Conservation (phyloP, 1,140 invertebrate species). For the Acromyrmex echinatior region DNA sequence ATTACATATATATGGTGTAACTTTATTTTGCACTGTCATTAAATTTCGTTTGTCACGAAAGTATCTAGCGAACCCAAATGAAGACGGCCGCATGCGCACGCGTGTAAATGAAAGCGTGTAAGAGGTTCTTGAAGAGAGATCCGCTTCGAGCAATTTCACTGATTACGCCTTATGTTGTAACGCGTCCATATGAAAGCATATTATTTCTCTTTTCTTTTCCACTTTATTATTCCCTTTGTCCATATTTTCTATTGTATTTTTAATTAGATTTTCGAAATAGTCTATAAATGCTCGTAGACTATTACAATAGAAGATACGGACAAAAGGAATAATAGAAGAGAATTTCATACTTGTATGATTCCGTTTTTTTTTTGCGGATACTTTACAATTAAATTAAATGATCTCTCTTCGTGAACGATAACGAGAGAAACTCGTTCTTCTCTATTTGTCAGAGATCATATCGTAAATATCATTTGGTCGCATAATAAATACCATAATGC, state of each 20-base stretch:
- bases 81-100: neutral
- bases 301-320: too few species aligned
- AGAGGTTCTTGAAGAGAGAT: conserved; percentile 2
- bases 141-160: conserved; percentile 17
- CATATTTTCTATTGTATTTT: neutral
- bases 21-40: conserved; percentile 16
- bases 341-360: neutral
- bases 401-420: conserved; percentile 20
- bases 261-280: conserved; percentile 13
- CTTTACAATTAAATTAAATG: conserved; percentile 7
- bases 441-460: conserved; percentile 20
- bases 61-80: neutral
- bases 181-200: conserved; percentile 4
- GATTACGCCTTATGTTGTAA: conserved; percentile 32
- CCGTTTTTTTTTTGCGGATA: neutral
- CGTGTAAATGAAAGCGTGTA: conserved; percentile 10
- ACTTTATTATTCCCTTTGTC: neutral
- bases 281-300: neutral
- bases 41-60: conserved; percentile 20
- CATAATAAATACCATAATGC: conserved; percentile 30
- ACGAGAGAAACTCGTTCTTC: conserved; percentile 13
- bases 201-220: conserved; percentile 1
- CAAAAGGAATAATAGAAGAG: too few species aligned
- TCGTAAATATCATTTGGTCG: conserved; percentile 20
- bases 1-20: neutral